Conservation (phyloP, 2,113 vertebrate genomes). For the Oncorhynchus clarkii region DNA sequence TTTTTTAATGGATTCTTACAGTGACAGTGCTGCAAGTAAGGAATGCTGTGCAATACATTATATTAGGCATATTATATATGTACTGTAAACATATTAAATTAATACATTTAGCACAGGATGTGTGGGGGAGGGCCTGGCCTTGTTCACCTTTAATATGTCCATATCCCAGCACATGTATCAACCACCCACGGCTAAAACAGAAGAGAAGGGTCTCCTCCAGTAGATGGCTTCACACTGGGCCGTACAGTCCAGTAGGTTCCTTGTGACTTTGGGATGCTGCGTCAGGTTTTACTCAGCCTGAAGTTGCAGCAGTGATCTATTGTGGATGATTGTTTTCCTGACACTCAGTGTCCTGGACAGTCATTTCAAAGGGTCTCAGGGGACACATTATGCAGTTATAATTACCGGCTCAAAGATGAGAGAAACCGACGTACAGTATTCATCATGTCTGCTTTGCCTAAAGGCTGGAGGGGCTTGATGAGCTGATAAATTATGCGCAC, state of each 20-base stretch:
- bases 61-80: no score
- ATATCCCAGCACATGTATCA: no score
- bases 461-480: conserved; percentile 22
- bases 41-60: no score
- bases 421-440: conserved; percentile 41
- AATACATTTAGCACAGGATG: no score
- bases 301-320: conserved; percentile 45
- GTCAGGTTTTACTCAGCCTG: background rate
- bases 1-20: no score
- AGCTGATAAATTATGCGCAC: conserved; percentile 39
- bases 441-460: conserved; percentile 51
- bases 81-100: no score
- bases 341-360: conserved; percentile 43
- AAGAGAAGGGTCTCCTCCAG: background rate
- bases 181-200: no score
- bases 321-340: conserved; percentile 46
- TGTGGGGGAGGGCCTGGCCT: no score
- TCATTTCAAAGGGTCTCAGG: conserved; percentile 45
- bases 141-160: no score
- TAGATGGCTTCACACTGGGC: background rate
- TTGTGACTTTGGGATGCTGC: background rate
- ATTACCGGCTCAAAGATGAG: conserved; percentile 56
- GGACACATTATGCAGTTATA: conserved; percentile 57
- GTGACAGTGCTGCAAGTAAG: no score
- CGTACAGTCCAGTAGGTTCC: background rate